These are phyloP conservation scores for Eupithecia subumbrata DNA, from an alignment of 2,888 invertebrate species.

Conservation along the genomic window DNA sequence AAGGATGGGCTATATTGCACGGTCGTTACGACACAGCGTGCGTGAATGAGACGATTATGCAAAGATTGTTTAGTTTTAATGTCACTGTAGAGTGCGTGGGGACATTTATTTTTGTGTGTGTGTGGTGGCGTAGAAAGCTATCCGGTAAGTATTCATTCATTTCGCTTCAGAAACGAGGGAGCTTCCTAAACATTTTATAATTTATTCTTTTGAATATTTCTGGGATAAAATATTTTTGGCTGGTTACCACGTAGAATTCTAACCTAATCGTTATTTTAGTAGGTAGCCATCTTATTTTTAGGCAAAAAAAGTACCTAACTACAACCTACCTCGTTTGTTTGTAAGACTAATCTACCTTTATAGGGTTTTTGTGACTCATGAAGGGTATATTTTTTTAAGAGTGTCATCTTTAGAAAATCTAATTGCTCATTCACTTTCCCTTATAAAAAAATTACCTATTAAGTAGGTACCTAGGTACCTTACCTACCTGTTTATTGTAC, in stretches of 20 bases:
- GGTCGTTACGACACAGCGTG: conserved; percentile 65
- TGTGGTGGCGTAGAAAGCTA: conserved; percentile 44
- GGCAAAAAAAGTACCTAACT: too few relatives aligned
- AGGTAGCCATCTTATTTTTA: neutral
- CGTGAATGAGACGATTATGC: conserved; percentile 83
- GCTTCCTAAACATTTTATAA: neutral
- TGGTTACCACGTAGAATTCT: neutral
- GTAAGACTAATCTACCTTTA: too few relatives aligned
- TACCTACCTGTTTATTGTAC: neutral
- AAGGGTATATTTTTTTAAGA: too few relatives aligned
- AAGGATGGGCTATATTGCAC: conserved; percentile 65
- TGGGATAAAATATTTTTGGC: neutral
- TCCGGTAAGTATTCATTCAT: conserved; percentile 33
- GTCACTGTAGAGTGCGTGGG: conserved; percentile 67
- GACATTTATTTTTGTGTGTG: conserved; percentile 60
- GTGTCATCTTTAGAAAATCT: too few relatives aligned
- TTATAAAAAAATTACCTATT: too few relatives aligned
- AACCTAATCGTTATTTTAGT: too few relatives aligned
- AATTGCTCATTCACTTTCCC: too few relatives aligned
- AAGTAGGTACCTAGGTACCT: neutral
- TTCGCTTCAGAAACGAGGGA: conserved; percentile 8
- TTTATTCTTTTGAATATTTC: conserved; percentile 1
- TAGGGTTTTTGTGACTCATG: too few relatives aligned
- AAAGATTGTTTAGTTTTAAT: conserved; percentile 82
- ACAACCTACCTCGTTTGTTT: too few relatives aligned